Conservation (phyloP, 2,113 vertebrate genomes). For the Proteles cristata region DNA sequence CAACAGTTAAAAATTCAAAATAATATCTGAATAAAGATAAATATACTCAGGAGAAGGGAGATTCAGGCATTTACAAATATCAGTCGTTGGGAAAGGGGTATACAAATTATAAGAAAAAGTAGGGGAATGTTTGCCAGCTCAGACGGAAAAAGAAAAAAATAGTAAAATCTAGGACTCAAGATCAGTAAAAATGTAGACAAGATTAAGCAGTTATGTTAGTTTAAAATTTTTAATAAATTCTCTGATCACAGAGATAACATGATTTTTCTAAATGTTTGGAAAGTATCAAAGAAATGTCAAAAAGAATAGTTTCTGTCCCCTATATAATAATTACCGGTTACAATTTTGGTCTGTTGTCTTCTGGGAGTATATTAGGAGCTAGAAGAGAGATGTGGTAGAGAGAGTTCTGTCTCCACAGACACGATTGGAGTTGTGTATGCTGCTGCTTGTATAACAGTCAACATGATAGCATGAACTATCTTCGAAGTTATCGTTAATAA, state of each 20-base stretch:
- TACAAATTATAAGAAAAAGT: constrained; percentile 3
- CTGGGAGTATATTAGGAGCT: background rate
- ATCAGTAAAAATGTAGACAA: background rate
- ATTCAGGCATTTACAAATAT: background rate
- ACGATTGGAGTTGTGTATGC: background rate
- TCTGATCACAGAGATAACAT: background rate
- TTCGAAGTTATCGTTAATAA: constrained; percentile 28
- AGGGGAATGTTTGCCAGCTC: background rate
- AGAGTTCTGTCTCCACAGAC: background rate
- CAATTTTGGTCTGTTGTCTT: background rate
- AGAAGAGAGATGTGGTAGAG: background rate
- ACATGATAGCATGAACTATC: background rate
- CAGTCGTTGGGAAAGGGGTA: background rate
- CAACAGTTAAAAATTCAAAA: background rate
- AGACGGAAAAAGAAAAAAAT: background rate
- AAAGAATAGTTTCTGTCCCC: background rate
- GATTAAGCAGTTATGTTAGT: background rate
- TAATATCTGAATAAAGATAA: background rate
- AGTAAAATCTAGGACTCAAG: background rate
- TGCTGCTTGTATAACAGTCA: background rate
- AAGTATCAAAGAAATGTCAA: constrained; percentile 14
- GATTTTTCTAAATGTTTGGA: background rate
- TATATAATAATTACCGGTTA: background rate
- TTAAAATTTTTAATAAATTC: constrained; percentile 9
- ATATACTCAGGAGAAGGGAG: background rate